Evolutionary conservation across 2,888 invertebrate species (phyloP).

Genomic region (Allolobophora icterica): DNA sequence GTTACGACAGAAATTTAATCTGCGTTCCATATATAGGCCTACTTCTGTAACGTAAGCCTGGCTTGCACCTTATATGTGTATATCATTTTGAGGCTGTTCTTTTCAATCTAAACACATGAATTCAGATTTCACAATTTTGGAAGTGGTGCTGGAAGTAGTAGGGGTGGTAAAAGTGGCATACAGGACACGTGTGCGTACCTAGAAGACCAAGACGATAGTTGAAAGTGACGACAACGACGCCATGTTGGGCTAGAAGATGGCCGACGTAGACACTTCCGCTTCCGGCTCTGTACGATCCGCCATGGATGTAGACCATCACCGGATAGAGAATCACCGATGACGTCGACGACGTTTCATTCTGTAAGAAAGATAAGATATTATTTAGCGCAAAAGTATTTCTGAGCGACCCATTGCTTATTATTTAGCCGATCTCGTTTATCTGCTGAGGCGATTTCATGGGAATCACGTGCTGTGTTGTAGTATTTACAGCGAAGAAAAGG

Average conservation of each 20-base stretch:
- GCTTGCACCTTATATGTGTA: too few relatives aligned
- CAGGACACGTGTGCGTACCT: background rate
- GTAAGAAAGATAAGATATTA: background rate
- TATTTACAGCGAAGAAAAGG: background rate
- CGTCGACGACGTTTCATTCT: background rate
- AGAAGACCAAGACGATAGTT: conserved; percentile 48
- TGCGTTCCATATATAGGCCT: too few relatives aligned
- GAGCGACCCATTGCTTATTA: background rate
- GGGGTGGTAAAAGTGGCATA: background rate
- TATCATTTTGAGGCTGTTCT: too few relatives aligned
- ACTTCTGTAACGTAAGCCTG: too few relatives aligned
- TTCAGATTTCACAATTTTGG: too few relatives aligned
- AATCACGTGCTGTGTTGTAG: background rate
- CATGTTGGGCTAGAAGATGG: conserved; percentile 47
- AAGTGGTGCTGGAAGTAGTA: too few relatives aligned
- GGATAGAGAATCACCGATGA: conserved; percentile 39
- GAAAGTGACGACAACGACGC: conserved; percentile 50
- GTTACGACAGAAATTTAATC: too few relatives aligned
- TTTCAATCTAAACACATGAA: too few relatives aligned
- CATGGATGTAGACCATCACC: conserved; percentile 51
- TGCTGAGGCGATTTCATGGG: background rate
- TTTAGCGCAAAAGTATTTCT: background rate
- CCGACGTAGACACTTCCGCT: conserved; percentile 46
- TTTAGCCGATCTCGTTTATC: background rate
- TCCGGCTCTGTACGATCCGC: conserved; percentile 49